These are phyloP conservation scores for Camponotus pennsylvanicus DNA, from an alignment of 1,140 invertebrate genomes.

Conservation along the genomic window DNA sequence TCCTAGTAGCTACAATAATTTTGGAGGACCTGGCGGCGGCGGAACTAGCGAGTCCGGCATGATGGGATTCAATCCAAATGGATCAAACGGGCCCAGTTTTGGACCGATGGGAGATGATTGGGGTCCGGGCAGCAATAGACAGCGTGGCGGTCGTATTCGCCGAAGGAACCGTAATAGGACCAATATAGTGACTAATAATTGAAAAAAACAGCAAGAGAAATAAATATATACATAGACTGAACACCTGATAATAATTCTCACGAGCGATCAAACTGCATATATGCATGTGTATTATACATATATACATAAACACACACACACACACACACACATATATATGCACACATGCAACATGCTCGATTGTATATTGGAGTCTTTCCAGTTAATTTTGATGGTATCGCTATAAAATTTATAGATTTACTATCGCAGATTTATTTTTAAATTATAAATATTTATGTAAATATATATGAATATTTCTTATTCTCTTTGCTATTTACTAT, in stretches of 20 bases:
- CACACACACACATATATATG: neutral
- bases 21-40: conserved; percentile 70
- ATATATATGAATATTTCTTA: conserved; percentile 35
- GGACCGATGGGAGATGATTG: conserved; percentile 72
- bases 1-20: conserved; percentile 77
- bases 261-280: conserved; percentile 41
- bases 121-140: conserved; percentile 76
- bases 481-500: conserved; percentile 18
- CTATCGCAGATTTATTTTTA: conserved; percentile 11
- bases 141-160: conserved; percentile 76
- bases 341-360: neutral
- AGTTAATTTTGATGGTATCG: neutral
- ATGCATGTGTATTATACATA: neutral
- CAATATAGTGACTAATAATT: conserved; percentile 75
- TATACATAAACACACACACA: neutral
- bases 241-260: conserved; percentile 75
- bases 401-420: neutral
- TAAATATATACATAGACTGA: conserved; percentile 61
- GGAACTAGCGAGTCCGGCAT: conserved; percentile 73
- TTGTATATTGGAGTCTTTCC: conserved; percentile 16
- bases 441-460: conserved; percentile 16
- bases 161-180: conserved; percentile 81
- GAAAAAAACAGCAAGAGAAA: conserved; percentile 53
- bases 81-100: conserved; percentile 74
- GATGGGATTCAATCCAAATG: conserved; percentile 77